Evolutionary conservation across 1,140 invertebrate species (phyloP).

Genomic region (Stegodyphus mimosarum): DNA sequence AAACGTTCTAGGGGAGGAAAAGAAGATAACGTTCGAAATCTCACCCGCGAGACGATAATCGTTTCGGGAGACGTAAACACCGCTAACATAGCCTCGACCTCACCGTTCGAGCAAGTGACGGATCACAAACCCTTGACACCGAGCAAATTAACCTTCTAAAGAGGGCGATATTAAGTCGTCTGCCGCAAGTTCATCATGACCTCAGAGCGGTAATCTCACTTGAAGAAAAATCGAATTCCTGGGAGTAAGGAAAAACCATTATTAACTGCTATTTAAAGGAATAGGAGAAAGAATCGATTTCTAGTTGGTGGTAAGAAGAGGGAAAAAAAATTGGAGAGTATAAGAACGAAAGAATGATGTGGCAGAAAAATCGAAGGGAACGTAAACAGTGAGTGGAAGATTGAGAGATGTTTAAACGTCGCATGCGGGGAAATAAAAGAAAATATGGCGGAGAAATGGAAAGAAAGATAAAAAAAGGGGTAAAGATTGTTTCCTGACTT

Average conservation of each 20-base stretch:
- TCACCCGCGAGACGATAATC: too few relatives aligned
- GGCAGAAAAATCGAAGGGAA: constrained; percentile 51
- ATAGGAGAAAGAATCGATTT: constrained; percentile 57
- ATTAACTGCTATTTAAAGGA: constrained; percentile 61
- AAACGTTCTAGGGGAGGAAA: too few relatives aligned
- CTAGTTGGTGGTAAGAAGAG: constrained; percentile 5
- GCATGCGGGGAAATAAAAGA: not conserved
- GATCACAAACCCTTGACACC: too few relatives aligned
- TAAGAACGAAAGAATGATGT: constrained; percentile 35
- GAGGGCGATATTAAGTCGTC: constrained; percentile 52
- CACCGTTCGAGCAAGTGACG: too few relatives aligned
- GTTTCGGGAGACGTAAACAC: too few relatives aligned
- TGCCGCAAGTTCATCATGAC: not conserved
- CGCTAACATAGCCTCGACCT: too few relatives aligned
- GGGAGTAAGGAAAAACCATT: constrained; percentile 44
- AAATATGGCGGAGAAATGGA: constrained; percentile 27
- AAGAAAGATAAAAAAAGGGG: constrained; percentile 14
- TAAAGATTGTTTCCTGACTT: constrained; percentile 8
- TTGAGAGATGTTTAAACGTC: constrained; percentile 59
- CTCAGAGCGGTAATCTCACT: not conserved
- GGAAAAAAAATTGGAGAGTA: constrained; percentile 3
- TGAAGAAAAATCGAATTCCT: constrained; percentile 40
- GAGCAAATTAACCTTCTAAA: constrained; percentile 44
- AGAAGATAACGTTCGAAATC: too few relatives aligned
- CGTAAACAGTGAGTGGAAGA: constrained; percentile 52